Base-by-base conservation (phyloP, 2,113 vertebrate genomes). In the Ranitomeya variabilis region DNA sequence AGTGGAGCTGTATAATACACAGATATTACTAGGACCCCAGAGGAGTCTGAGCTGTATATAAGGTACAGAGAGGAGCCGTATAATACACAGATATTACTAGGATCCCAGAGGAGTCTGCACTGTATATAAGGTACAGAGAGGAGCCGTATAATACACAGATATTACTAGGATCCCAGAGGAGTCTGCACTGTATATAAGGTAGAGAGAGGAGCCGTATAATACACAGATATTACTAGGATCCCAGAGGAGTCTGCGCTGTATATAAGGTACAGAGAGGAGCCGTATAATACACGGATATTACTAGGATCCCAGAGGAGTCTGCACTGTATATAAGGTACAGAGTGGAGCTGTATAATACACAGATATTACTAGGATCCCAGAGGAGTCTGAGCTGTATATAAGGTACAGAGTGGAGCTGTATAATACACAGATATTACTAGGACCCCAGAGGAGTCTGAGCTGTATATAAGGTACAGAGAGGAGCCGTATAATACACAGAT, bases 401-500 rank as follows among this genome's bases (percentile, higher is more conserved):
- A 31, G 1, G 26, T 31, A 31, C 26, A 26, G 2, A 13, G 66
- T 31, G 67, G 67, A 71, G 67, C 1, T 0, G 67, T 26, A 14
- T 71, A 71, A 71, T 71, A 14, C 23, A 71, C 45, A 74, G 83
- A n/a, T 71, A 73, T 73, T 71, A 85, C 66, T 55, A 73, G 51
- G 14, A 73, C 74, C 66, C 37, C 37, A 31, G 26, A 31, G 26
- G 26, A 31, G 26, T 31, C 26, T 31, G 26, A 1, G 2, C 26
- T 31, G 26, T 31, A 31, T 31, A 31, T 31, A 31, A 85, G 52
- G 73, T 85, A 85, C 59, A 31, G 26, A 67, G 52, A 52, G 66
- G 31, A 62, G 62, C 1, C 10, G 81, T 67, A 13, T 45, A 45
- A 45, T 62, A 26, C 23, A 85, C 67, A 73, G 66, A 85, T 85